Evolutionary conservation across 2,797 vertebrate genomes (phyloP), one percentile per base, ranked within the genome.

Genomic region (Cichlasoma orientale): DNA sequence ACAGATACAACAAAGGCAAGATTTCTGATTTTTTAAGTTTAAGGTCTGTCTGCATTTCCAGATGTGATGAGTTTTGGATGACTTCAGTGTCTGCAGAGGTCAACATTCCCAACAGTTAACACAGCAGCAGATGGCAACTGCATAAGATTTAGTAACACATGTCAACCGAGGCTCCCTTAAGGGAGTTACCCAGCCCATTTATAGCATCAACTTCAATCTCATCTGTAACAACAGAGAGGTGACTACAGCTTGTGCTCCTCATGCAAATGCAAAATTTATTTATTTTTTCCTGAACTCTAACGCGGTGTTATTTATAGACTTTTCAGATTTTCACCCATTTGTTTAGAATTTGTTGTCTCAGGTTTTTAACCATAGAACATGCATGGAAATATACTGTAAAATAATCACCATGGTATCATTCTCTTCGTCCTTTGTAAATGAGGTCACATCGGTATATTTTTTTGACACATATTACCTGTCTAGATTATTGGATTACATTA

Each of bases 91-190:
- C 90, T 91, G 83, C 92, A 92, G 92, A 95, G 95, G 94, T 95
- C 91, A 94, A 78, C 84, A 72, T 93, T 93, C 90, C 92, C 91
- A 92, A 90, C 92, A 93, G 92, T 91, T 93, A 93, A 85, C 91
- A 88, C 88, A 83, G 90, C 86, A 88, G 93, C 95, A 96, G 94
- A 96, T 96, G 95, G 95, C 91, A 93, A 92, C 93, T 91, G 92
- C 82, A 81, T 89, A 95, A 95, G 95, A 95, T 95, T 95, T 95
- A 96, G 92, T 95, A 95, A 95, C 93, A 95, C 94, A 86, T 93
- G 94, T 96, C 95, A 96, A 91, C 91, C 72, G 88, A 91, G 83
- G 86, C 91, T 93, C 92, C 94, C 95, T 94, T 89, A 84, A 90
- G 95, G 94, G 94, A 94, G 78, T 88, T 88, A 86, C 92, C 86